Base-by-base conservation (phyloP, 2,113 vertebrate species). In the Cynopterus brachyotis region DNA sequence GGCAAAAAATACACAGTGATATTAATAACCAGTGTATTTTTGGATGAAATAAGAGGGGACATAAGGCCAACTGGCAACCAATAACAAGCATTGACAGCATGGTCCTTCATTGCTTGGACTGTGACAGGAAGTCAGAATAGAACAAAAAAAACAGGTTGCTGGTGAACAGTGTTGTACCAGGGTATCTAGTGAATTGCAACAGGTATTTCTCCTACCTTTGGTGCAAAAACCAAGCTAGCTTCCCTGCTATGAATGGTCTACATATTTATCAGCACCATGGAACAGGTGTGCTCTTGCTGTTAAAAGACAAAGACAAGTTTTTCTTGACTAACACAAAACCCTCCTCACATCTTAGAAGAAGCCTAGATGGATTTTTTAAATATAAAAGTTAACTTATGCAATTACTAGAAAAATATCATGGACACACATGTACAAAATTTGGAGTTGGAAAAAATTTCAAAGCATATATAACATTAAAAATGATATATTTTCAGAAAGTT, bases 241-340 rank as follows among this genome's bases (percentile, higher is more conserved):
- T 96, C 40, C 26, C 73, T 89, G 35, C 15, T 91, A 11, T 47
- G 60, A 42, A 53, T 80, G 19, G 55, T 69, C 35, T 12, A 6
- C 24, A 47, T 30, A 45, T 3, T 83, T 13, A 17, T 67, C 50
- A 89, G 30, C 35, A 2, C 30, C 76, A 59, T 62, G n/a, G 32
- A 22, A 30, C 6, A 89, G 30, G 59, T 89, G 82, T 66, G 60
- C 2, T 86, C 67, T 86, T 86, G 53, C 80, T 88, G 50, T 91
- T 45, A 95, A 95, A 93, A 83, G 9, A 81, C 59, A 89, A 80
- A 88, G n/a, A 53, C 75, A 35, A 94, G 40, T 59, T 93, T 82
- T 66, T 94, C n/a, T 40, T 40, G 2, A 79, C 17, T 86, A 62
- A 89, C 20, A 91, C 35, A 78, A 96, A 96, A 88, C 67, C 62